A percentile compares a stretch with the other conserved stretches of the same genome.
Conservation (phyloP, 2,797 vertebrate species). For the Acrocephalus scirpaceus region DNA sequence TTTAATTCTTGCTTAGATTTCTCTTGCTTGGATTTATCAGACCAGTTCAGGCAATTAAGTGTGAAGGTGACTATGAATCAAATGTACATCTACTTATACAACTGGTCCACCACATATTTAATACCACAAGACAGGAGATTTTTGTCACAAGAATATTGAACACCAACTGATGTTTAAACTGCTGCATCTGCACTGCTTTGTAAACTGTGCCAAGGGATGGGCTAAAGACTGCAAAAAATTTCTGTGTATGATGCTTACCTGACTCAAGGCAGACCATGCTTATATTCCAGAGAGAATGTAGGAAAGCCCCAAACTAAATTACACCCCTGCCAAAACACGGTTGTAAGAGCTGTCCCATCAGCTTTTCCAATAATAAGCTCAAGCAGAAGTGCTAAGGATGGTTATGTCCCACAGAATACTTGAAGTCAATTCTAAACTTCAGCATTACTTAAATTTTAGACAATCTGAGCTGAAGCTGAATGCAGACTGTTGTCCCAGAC, state of each 20-base stretch:
- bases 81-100: neutral
- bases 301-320: neutral
- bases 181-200: neutral
- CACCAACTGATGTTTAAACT: neutral
- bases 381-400: neutral
- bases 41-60: neutral
- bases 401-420: neutral
- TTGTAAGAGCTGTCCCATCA: neutral
- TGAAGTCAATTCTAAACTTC: neutral
- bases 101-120: neutral
- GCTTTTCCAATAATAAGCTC: neutral
- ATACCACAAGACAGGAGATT: neutral
- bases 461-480: neutral
- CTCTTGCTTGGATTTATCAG: neutral
- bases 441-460: neutral
- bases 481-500: neutral
- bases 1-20: neutral
- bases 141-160: neutral
- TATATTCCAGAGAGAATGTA: neutral
- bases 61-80: neutral
- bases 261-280: neutral
- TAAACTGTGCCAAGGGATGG: neutral
- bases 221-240: neutral
- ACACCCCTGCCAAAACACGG: neutral
- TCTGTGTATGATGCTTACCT: neutral